Evolutionary conservation across 1,140 invertebrate genomes (phyloP), one percentile per base, ranked within the genome.

Genomic region (Cydia strobilella): DNA sequence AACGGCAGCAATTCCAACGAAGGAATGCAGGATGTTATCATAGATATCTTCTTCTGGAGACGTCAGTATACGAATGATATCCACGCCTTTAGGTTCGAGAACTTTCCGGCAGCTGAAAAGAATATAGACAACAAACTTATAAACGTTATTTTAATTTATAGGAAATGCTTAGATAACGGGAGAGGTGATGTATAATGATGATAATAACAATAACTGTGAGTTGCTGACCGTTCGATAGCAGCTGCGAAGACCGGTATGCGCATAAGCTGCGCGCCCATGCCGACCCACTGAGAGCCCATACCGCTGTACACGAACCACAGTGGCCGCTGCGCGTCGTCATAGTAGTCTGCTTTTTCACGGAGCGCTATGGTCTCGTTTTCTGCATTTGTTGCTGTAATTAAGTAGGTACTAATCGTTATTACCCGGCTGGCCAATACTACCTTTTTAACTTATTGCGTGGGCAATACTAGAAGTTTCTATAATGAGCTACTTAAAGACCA

Each of bases 221-320:
- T 20, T 20, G 76, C 76, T 73, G 66, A 95, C 83, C 90, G 93
- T 80, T 94, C 82, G 71, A 98, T 96, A 2, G 96, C 94, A 13
- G 94, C 83, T 3, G 93, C 92, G 87, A 98, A 97, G 6, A 94
- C 82, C 12, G 95, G 94, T 65, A 98, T 92, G 25, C 93, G 84
- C 87, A 94, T 89, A 3, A 94, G 82, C 0, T 90, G 89, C 51
- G 92, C 86, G 15, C 96, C 97, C 96, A 98, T 97, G 73, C 95
- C 94, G 25, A 93, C 82, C 97, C 97, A 98, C 82, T 98, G 96
- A 2, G 96, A 96, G 7, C 97, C 97, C 96, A 98, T 97, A 62
- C 97, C 97, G 82, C 97, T 96, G 90, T 97, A 98, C 3, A 98
- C 94, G 89, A 96, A 97, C 93, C 96, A 97, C 2, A 98, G 88